These are phyloP conservation scores for Turritopsis rubra DNA, from an alignment of 30 jellyfish, hydroid and myxozoan species.

Conservation along the genomic window DNA sequence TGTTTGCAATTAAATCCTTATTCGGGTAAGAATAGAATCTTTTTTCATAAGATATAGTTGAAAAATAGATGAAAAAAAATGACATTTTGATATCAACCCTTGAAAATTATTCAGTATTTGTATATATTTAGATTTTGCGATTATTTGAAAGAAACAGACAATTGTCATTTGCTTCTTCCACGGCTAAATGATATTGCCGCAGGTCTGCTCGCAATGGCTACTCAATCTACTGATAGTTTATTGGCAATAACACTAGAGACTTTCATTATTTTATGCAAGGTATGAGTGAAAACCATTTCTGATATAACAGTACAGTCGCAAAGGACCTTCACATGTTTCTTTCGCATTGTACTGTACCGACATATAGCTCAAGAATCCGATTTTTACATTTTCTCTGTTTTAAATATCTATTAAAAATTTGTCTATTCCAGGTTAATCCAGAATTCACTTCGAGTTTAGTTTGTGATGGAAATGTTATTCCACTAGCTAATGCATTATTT, in stretches of 20 bases:
- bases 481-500: slow-evolving; percentile 57
- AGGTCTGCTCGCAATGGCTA: slow-evolving; percentile 68
- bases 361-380: no score
- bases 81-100: background rate
- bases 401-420: no score
- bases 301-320: background rate
- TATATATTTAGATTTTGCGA: slow-evolving; percentile 50
- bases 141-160: slow-evolving; percentile 49
- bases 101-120: background rate
- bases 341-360: no score
- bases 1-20: slow-evolving; percentile 71
- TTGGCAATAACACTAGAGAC: slow-evolving; percentile 75
- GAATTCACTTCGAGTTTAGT: slow-evolving; percentile 57
- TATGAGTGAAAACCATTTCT: background rate
- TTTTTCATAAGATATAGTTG: no score
- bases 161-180: slow-evolving; percentile 26
- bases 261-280: slow-evolving; percentile 29
- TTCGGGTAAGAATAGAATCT: slow-evolving; percentile 45
- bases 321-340: no score
- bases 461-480: slow-evolving; percentile 41
- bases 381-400: no score
- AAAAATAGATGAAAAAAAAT: no score
- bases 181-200: slow-evolving; percentile 50
- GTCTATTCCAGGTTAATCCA: slow-evolving; percentile 54
- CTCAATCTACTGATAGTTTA: slow-evolving; percentile 72